Evolutionary conservation across 2,888 invertebrate genomes (phyloP).

Genomic region (Nomada ferruginata): DNA sequence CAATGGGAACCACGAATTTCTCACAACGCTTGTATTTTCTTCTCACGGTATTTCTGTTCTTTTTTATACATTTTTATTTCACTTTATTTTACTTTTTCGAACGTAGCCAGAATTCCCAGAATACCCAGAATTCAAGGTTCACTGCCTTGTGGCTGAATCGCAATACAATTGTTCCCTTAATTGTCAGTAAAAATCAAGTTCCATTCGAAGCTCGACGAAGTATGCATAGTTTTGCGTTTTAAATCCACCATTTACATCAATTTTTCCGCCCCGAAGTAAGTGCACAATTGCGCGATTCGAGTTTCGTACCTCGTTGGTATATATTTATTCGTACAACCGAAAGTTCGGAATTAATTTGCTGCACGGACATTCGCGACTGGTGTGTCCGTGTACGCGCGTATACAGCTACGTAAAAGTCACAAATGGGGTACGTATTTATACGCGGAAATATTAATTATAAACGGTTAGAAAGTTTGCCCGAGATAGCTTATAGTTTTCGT

Average conservation of each 20-base stretch:
- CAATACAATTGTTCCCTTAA: constrained; percentile 17
- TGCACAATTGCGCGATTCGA: background rate
- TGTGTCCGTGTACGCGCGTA: no score
- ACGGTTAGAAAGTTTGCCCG: constrained; percentile 28
- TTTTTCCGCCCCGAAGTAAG: constrained; percentile 14
- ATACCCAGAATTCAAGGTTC: background rate
- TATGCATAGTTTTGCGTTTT: constrained; percentile 12
- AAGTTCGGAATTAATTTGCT: constrained; percentile 52
- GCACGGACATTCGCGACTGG: background rate
- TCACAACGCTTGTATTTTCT: background rate
- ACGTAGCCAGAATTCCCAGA: no score
- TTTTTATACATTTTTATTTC: background rate
- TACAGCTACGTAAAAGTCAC: background rate
- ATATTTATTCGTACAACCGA: constrained; percentile 18
- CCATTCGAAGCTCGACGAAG: no score
- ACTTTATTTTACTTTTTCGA: no score
- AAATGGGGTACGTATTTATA: constrained; percentile 34
- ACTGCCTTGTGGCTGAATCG: background rate
- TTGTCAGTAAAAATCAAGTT: background rate
- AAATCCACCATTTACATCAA: constrained; percentile 23
- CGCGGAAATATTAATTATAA: constrained; percentile 50
- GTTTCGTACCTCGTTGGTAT: background rate
- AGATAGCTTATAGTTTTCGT: constrained; percentile 28
- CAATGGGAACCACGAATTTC: background rate
- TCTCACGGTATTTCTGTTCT: background rate